A percentile compares a stretch with the other conserved stretches of the same genome.
phyloP scores from a whole-genome alignment of 2,888 invertebrate species.

The Zygothrica quintamaculata region DNA sequence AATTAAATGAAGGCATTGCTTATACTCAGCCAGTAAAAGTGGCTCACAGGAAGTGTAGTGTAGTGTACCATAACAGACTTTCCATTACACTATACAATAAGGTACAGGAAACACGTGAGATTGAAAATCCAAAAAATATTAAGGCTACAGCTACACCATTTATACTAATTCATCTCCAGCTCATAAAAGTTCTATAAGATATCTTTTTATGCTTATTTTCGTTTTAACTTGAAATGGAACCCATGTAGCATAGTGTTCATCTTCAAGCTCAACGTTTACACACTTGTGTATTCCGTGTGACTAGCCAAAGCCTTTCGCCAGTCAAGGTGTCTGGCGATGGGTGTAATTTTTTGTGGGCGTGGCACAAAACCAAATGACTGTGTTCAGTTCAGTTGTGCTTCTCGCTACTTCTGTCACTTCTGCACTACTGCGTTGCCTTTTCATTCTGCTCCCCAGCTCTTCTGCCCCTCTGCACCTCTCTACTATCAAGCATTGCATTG shows the following conservation, averaged over 20 bases:
- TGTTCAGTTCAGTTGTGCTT: conserved; percentile 35
- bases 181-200: too few relatives aligned
- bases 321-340: conserved; percentile 31
- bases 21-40: conserved; percentile 47
- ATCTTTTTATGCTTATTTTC: too few relatives aligned
- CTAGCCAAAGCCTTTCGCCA: conserved; percentile 17
- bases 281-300: conserved; percentile 15
- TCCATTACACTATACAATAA: conserved; percentile 32
- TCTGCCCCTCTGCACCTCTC: too few relatives aligned
- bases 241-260: conserved; percentile 26
- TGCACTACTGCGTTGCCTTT: neutral
- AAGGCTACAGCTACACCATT: too few relatives aligned
- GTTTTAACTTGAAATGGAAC: conserved; percentile 3
- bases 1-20: conserved; percentile 73
- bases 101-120: neutral
- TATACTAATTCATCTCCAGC: too few relatives aligned
- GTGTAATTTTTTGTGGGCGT: conserved; percentile 33
- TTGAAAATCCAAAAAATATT: neutral
- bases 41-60: conserved; percentile 1
- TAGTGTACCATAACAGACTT: conserved; percentile 7
- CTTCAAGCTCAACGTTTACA: conserved; percentile 10
- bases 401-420: neutral
- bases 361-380: conserved; percentile 33
- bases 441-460: neutral
- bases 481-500: conserved; percentile 26